phyloP scores from a whole-genome alignment of 2,113 vertebrate genomes.

The Ascaphus truei region DNA sequence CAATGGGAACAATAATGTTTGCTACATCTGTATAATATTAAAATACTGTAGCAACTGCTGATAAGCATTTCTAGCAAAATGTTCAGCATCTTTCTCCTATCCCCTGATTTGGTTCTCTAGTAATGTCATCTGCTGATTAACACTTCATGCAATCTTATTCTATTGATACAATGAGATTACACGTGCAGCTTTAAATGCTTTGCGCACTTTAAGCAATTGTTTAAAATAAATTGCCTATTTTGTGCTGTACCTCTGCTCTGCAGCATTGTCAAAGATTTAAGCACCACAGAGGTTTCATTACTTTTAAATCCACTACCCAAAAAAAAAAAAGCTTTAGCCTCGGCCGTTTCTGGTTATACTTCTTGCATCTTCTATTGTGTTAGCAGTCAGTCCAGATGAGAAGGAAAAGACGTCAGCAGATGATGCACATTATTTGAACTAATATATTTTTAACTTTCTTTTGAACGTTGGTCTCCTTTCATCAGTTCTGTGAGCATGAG shows the following conservation, averaged over 20 bases:
- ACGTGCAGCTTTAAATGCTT: background rate
- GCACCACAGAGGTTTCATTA: background rate
- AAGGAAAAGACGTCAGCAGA: slow-evolving; percentile 30
- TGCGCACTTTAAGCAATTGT: no score
- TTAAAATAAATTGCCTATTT: no score
- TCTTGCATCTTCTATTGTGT: slow-evolving; percentile 18
- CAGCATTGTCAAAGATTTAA: slow-evolving; percentile 19
- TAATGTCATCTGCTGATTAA: no score
- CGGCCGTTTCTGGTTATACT: background rate
- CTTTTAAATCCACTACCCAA: slow-evolving; percentile 6
- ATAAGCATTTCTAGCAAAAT: no score
- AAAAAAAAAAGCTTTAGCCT: background rate
- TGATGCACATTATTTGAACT: slow-evolving; percentile 36
- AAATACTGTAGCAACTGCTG: no score
- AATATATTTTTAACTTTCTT: slow-evolving; percentile 38
- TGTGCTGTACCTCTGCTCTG: background rate
- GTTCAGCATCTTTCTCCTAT: no score
- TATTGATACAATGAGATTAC: slow-evolving; percentile 19
- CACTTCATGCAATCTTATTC: no score
- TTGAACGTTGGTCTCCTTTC: slow-evolving; percentile 25
- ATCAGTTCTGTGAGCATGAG: slow-evolving; percentile 14
- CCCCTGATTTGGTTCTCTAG: no score
- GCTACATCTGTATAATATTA: no score
- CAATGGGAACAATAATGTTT: no score
- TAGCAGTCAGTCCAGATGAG: slow-evolving; percentile 5